Evolutionary conservation across 2,797 vertebrate genomes (phyloP), one percentile per base, ranked within the genome.

Genomic region (Todus mexicanus): DNA sequence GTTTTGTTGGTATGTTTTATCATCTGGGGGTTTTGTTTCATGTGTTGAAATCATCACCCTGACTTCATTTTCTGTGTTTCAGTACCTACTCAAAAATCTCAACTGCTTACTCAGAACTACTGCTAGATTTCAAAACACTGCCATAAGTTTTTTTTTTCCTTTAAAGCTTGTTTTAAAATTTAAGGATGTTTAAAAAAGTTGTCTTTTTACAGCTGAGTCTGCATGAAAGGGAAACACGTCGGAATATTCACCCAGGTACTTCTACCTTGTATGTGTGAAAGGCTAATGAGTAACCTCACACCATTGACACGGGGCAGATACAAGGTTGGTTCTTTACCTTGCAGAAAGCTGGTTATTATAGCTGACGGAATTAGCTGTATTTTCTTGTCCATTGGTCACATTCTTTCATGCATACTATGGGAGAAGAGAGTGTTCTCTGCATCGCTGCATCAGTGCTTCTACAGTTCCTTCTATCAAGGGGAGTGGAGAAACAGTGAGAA

Each of bases 291-390:
- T 73, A 79, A 93, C 64, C 92, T 82, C 72, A 63, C 18, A 78
- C 66, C 74, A 83, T 4, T 50, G 78, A 87, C 56, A 90, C 2
- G 66, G 95, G 91, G 95, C 95, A 95, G 89, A 89, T 76, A 87
- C 87, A 93, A 95, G 95, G 94, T 92, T 92, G 48, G 65, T 87
- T 91, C 90, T 96, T 96, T 97, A 97, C 96, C 95, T 96, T 94
- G 94, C 80, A 92, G 91, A 94, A 93, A 96, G 95, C 33, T 96
- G 95, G 94, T 89, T 92, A 95, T 81, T 96, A 90, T 0, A 96
- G 94, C 91, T 96, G 96, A 92, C 0, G 79, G 76, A 84, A 93
- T 94, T 94, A 96, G 93, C 48, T 97, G 95, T 90, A 47, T 94
- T 94, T 94, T 92, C 95, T 95, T 70, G 72, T 96, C 96, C 94